Base-by-base conservation (phyloP, 2,888 invertebrate genomes). In the Drosophila multiciliata region DNA sequence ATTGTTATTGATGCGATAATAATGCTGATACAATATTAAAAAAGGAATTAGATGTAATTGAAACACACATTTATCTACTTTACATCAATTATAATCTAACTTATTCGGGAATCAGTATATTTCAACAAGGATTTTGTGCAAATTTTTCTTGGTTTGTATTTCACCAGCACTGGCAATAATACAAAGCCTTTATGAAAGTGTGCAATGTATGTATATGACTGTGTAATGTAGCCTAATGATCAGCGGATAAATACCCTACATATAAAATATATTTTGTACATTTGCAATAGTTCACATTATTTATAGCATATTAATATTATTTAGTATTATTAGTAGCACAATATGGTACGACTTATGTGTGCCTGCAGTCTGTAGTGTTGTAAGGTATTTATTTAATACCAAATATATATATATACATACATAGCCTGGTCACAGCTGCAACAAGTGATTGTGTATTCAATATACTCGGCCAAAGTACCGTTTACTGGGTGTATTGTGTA, bases 401-500 rank as follows among this genome's bases (percentile, higher is more conserved):
- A 49, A 49, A 26, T 35, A 36, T 26, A 11, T 17, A 36, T 23
- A 36, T 23, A 15, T 49, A 2, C 2, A 26, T 26, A 52, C 3
- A 6, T 35, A 6, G 3, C 45, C 15, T 49, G 55, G 40, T 58
- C 42, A 66, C 42, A 38, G 26, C 8, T 17, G 6, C 36, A 55
- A 52, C 48, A 60, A 26, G 32, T 55, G 36, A 4, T 11, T 15
- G 2, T 1, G 12, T 7, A 42, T 32, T 36, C 15, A 54, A 61
- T 61, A 65, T 40, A 23, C 49, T 38, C 55, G 9, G 0, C 15
- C 12, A 20, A 32, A 12, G n/a, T 32, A 2, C 1, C 9, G 17
- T 1, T 55, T 50, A 9, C 33, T 62, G 55, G 35, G 55, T 33
- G 50, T 11, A 4, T 36, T 69, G 54, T 5, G 23, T 40, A 69